A percentile compares a stretch with the other conserved stretches of the same genome.
phyloP scores from a whole-genome alignment of 2,113 vertebrate species.

The Antigone vipio region DNA sequence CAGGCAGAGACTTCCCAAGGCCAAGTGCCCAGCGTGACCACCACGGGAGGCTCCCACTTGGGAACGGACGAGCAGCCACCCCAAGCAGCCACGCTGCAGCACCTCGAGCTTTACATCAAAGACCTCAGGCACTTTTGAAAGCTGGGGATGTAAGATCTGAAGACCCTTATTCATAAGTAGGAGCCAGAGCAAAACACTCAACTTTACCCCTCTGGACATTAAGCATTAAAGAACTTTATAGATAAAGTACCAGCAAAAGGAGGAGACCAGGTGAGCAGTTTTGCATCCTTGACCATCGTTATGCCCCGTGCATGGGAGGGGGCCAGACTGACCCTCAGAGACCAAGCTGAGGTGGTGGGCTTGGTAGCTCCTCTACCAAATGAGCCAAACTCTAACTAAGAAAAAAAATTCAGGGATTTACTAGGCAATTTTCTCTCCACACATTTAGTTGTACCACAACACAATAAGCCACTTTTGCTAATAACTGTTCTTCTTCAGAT shows the following conservation, averaged over 20 bases:
- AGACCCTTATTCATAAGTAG: background rate
- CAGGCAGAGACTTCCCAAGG: background rate
- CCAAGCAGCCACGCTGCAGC: background rate
- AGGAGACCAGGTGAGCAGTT: background rate
- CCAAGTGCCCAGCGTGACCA: background rate
- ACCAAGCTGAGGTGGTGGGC: background rate
- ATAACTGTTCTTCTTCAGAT: background rate
- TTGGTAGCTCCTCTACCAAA: background rate
- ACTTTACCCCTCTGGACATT: background rate
- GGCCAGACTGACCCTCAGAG: background rate
- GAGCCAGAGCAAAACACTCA: background rate
- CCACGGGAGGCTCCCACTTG: background rate
- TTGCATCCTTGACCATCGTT: background rate
- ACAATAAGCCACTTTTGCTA: background rate
- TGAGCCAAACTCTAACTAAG: background rate
- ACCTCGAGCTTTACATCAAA: background rate
- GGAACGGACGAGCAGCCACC: background rate
- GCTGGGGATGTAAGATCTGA: background rate
- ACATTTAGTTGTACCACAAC: background rate
- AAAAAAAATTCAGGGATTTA: background rate
- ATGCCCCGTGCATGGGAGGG: fast-evolving
- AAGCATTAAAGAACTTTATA: background rate
- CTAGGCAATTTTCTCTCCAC: background rate
- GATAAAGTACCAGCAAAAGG: background rate
- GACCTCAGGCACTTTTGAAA: background rate